phyloP scores from a whole-genome alignment of 2,888 invertebrate genomes.

The Escarpia spicata region DNA sequence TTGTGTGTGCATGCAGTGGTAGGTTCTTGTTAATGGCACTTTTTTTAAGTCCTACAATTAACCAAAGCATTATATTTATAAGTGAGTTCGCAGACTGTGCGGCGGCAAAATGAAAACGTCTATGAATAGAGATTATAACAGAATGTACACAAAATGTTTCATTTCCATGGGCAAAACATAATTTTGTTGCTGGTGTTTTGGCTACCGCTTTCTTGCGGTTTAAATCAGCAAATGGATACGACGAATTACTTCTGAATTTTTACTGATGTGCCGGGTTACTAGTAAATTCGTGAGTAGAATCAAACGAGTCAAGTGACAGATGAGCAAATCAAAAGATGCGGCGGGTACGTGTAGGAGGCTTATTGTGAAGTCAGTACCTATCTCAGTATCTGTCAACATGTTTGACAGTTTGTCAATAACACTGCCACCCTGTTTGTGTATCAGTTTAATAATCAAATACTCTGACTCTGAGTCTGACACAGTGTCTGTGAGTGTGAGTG shows the following conservation, averaged over 20 bases:
- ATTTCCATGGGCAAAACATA: not conserved
- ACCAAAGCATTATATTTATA: not conserved
- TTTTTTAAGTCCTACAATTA: not conserved
- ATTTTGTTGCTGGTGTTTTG: not conserved
- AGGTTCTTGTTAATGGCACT: too few relatives aligned
- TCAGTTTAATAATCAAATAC: too few relatives aligned
- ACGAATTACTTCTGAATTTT: not conserved
- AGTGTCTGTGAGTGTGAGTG: too few relatives aligned
- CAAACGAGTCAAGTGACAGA: not conserved
- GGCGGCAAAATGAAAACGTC: not conserved
- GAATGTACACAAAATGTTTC: not conserved
- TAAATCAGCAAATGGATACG: not conserved
- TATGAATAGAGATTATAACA: not conserved
- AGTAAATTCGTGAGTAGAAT: not conserved
- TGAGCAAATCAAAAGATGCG: not conserved
- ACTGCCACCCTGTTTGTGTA: not conserved
- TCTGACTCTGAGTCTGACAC: too few relatives aligned
- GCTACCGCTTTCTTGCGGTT: not conserved
- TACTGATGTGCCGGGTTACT: not conserved
- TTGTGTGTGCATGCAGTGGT: too few relatives aligned
- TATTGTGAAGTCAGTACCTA: not conserved
- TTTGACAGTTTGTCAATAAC: too few relatives aligned
- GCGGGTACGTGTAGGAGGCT: not conserved
- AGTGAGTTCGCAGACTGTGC: not conserved
- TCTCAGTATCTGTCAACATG: not conserved